Evolutionary conservation across 2,113 vertebrate species (phyloP), one percentile per base, ranked within the genome.

Genomic region (Aix galericulata): DNA sequence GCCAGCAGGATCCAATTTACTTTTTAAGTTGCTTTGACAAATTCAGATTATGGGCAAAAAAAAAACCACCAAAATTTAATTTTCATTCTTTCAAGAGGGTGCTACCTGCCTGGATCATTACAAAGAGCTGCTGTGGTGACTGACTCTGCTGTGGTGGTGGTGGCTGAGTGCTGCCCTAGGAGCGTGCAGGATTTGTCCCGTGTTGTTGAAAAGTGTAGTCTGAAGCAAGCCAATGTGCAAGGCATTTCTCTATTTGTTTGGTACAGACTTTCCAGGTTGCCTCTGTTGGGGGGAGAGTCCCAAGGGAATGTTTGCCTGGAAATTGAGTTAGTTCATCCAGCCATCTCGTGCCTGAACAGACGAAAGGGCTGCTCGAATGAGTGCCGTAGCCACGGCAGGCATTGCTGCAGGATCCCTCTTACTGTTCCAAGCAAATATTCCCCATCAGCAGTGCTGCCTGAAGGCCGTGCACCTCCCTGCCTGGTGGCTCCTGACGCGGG

Each of bases 381-480:
- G 20, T 4, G 25, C 63, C 44, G 63, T 46, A 32, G 25, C 76
- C 66, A 42, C 62, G 78, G 77, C 34, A 46, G 72, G 59, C 8
- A 1, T 8, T 31, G 78, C 82, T 12, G 0, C 44, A 44, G 40
- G 40, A 44, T 40, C 26, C 8, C 18, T 20, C 63, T 66, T 8
- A 44, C 64, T 22, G 38, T n/a, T 29, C 7, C 22, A 21, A 84
- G 20, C 50, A 32, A 2, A 27, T 6, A 6, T 12, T 72, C n/a
- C 16, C 75, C 38, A 8, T 16, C 66, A 12, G 48, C 1, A 0
- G 8, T 20, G 56, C 42, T 0, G 1, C 40, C 55, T 13, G 10
- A 25, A 36, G 34, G 9, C 56, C 53, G 1, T 3, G 3, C 11
- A 0, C 11, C 36, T 34, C 5, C 23, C 18, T 46, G 14, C n/a